phyloP scores from a whole-genome alignment of 2,888 invertebrate genomes.

The Barypeithes pellucidus region DNA sequence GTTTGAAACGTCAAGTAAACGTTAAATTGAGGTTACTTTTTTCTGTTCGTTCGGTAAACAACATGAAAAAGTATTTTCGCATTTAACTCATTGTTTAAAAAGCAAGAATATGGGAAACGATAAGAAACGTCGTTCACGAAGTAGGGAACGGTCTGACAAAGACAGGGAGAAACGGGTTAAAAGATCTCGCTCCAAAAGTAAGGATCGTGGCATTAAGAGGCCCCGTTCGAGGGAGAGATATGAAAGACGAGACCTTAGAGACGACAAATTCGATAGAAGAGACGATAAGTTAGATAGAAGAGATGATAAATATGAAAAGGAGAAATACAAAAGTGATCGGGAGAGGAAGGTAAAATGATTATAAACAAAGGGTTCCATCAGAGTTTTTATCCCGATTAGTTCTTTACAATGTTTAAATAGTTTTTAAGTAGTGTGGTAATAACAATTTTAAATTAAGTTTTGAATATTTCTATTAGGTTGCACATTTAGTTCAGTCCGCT shows the following conservation, averaged over 20 bases:
- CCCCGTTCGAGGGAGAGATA: slow-evolving; percentile 66
- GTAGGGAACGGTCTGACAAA: slow-evolving; percentile 68
- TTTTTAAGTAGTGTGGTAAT: too few species aligned
- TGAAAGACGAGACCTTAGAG: slow-evolving; percentile 45
- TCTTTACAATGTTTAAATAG: too few species aligned
- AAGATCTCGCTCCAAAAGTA: slow-evolving; percentile 68
- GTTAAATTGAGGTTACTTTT: not conserved
- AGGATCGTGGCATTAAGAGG: slow-evolving; percentile 65
- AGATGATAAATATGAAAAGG: slow-evolving; percentile 57
- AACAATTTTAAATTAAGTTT: too few species aligned
- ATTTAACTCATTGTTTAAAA: not conserved
- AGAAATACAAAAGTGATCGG: slow-evolving; percentile 58
- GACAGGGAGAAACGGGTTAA: slow-evolving; percentile 65
- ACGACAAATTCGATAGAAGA: slow-evolving; percentile 42
- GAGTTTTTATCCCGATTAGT: too few species aligned
- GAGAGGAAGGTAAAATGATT: slow-evolving; percentile 61
- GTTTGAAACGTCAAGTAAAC: slow-evolving; percentile 3
- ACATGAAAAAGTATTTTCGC: not conserved
- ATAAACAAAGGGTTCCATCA: too few species aligned
- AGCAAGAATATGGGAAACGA: slow-evolving; percentile 65
- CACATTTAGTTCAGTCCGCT: too few species aligned
- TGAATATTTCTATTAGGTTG: too few species aligned
- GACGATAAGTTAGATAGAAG: slow-evolving; percentile 52
- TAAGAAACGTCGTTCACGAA: slow-evolving; percentile 69
- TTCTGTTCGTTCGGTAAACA: not conserved